phyloP scores from a whole-genome alignment of 2,113 vertebrate species.

The Romanogobio albipinnatus region DNA sequence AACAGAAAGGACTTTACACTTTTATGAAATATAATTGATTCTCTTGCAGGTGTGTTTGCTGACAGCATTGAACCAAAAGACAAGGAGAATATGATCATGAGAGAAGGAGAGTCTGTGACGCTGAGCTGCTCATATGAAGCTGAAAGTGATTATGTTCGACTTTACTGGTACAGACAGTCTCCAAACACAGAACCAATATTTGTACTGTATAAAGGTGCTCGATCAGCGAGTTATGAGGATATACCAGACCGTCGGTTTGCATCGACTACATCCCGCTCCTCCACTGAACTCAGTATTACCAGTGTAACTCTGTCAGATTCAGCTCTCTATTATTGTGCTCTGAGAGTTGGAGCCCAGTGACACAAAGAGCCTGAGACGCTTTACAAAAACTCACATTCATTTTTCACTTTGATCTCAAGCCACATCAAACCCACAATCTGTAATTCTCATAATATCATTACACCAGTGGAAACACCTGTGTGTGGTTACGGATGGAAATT shows the following conservation, averaged over 20 bases:
- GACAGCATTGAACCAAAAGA: conserved; percentile 13
- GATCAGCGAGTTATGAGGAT: neutral
- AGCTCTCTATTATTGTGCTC: conserved; percentile 31
- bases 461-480: too few relatives aligned
- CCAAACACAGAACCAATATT: conserved; percentile 29
- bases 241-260: conserved; percentile 9
- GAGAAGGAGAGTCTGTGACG: conserved; percentile 16
- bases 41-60: neutral
- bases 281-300: conserved; percentile 10
- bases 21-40: neutral
- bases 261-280: neutral
- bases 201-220: neutral
- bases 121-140: conserved; percentile 15
- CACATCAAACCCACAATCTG: too few relatives aligned
- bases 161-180: conserved; percentile 31
- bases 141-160: neutral
- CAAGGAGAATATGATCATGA: neutral
- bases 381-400: neutral
- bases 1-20: neutral
- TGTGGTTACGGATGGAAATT: too few relatives aligned
- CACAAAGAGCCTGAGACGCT: neutral
- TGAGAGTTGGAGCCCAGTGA: conserved; percentile 1
- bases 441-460: too few relatives aligned
- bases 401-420: too few relatives aligned
- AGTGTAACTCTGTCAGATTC: conserved; percentile 14